phyloP scores from a whole-genome alignment of 2,888 invertebrate species.

The Nephrotoma flavescens region DNA sequence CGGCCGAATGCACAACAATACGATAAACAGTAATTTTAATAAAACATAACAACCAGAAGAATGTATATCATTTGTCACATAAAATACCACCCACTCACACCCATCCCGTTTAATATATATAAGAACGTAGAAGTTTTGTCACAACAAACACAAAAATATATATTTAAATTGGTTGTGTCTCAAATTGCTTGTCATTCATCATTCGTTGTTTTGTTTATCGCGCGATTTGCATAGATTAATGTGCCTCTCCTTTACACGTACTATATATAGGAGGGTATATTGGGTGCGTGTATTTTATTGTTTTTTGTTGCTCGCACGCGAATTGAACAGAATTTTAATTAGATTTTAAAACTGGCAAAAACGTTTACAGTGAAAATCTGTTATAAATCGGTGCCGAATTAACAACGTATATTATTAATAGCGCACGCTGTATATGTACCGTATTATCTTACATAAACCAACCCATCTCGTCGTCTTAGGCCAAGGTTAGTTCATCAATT shows the following conservation, averaged over 20 bases:
- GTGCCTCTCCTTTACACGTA: neutral
- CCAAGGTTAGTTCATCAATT: neutral
- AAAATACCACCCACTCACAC: neutral
- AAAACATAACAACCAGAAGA: neutral
- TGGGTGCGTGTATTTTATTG: neutral
- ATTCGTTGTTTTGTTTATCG: neutral
- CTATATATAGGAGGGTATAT: no score
- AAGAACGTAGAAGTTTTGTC: neutral
- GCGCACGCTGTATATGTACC: neutral
- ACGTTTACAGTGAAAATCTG: neutral
- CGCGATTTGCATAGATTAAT: neutral
- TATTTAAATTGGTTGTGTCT: neutral
- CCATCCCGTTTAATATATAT: neutral
- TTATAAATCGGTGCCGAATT: neutral
- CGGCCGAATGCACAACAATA: neutral
- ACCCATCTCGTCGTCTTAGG: neutral
- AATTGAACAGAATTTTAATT: neutral
- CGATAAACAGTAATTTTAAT: neutral
- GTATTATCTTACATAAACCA: neutral
- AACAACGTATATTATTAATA: neutral
- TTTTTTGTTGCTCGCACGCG: neutral
- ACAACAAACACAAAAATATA: neutral
- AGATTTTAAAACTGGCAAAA: neutral
- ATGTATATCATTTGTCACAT: neutral
- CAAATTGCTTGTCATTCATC: neutral